Conservation (phyloP, 1,140 invertebrate genomes). For the Calycopis cecrops region DNA sequence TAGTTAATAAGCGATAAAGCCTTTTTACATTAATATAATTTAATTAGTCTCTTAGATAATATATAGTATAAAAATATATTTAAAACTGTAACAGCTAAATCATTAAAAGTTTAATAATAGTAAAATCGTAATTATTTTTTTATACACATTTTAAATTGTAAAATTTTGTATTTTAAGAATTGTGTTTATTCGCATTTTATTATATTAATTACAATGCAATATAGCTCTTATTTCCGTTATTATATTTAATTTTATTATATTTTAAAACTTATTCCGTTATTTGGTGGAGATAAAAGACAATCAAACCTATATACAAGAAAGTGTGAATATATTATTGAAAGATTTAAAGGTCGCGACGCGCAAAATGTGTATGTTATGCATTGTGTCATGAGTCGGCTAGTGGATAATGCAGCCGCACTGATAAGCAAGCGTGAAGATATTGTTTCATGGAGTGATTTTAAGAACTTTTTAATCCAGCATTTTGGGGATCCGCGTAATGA, state of each 20-base stretch:
- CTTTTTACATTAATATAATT: no score
- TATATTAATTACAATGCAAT: slow-evolving; percentile 1
- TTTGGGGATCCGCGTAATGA: no score
- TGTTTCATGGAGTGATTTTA: no score
- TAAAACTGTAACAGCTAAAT: not conserved
- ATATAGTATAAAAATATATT: not conserved
- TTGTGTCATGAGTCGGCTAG: no score
- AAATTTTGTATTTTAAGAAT: not conserved
- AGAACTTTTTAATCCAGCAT: no score
- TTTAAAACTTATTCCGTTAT: not conserved
- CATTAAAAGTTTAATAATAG: not conserved
- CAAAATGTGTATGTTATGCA: no score
- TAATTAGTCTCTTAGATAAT: not conserved
- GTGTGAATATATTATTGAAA: no score
- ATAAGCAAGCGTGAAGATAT: no score
- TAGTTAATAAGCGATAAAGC: not conserved
- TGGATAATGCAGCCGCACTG: no score
- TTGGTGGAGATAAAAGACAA: slow-evolving; percentile 6
- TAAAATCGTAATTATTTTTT: not conserved
- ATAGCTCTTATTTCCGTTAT: not conserved
- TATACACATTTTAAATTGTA: not conserved
- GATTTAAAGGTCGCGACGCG: no score
- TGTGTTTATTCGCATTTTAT: slow-evolving; percentile 6
- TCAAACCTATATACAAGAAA: not conserved
- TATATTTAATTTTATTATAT: not conserved